Base-by-base conservation (phyloP, 2,113 vertebrate genomes). In the Ariopsis seemanni region DNA sequence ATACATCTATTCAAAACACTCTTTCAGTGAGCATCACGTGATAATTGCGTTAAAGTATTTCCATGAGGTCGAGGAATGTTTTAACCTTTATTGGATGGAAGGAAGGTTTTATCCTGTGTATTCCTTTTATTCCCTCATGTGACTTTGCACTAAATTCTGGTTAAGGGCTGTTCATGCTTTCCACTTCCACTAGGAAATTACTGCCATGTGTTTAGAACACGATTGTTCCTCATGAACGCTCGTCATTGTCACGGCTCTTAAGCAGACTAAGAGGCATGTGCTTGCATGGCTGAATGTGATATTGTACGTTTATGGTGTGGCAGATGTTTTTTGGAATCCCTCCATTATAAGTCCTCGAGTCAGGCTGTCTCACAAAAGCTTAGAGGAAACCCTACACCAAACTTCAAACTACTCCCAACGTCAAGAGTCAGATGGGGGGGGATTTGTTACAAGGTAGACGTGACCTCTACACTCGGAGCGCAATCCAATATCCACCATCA, bases 11-110 rank as follows among this genome's bases (percentile, higher is more conserved):
- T 87, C 52, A 72, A 72, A 86, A 87, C 63, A 69, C 90, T 91
- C 88, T 88, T 89, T 75, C 58, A 77, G 42, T 57, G 77, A 85
- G 57, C 15, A 15, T 60, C 27, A 10, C 4, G 86, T 84, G 90
- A 91, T 90, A 91, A 93, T 91, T 72, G 91, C 86, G 88, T 91
- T 89, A 88, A 88, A 90, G 80, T 86, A 88, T 92, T 92, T 90
- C 82, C 87, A 85, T 83, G 86, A 89, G 48, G 87, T 88, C 87
- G 87, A 93, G 89, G 83, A 90, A 92, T 89, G 89, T 42, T 74
- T 87, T 82, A 72, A 72, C 65, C 65, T 72, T 86, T 79, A 80
- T 65, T 78, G 14, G 42, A 30, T 18, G 8, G 69, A 69, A 57
- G 63, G n/a, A 85, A 85, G 83, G 52, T 78, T 90, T 89, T 88